Evolutionary conservation across 2,888 invertebrate genomes (phyloP).

Genomic region (Sialis lutaria): DNA sequence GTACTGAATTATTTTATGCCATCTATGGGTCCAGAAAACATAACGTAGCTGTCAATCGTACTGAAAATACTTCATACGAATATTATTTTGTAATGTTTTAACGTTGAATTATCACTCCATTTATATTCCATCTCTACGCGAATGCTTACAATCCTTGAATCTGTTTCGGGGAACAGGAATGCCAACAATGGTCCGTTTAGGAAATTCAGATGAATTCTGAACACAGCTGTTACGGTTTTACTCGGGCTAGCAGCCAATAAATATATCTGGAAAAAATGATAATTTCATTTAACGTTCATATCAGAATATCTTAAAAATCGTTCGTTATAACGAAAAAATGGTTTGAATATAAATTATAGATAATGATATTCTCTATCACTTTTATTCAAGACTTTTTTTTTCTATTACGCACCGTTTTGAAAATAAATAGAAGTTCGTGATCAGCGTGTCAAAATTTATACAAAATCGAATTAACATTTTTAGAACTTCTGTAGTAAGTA

Average conservation of each 20-base stretch:
- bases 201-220: slow-evolving; percentile 83
- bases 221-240: slow-evolving; percentile 61
- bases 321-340: no score
- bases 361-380: no score
- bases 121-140: background rate
- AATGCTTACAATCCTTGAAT: slow-evolving; percentile 65
- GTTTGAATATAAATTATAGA: no score
- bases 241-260: slow-evolving; percentile 75
- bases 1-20: no score
- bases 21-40: background rate
- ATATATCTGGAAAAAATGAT: slow-evolving; percentile 53
- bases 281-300: slow-evolving; percentile 4
- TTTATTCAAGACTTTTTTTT: no score
- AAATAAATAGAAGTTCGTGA: no score
- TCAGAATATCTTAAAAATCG: slow-evolving; percentile 3
- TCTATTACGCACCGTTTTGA: no score
- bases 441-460: no score
- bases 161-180: slow-evolving; percentile 85
- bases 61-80: no score
- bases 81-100: no score
- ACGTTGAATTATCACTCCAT: background rate
- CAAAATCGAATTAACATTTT: no score
- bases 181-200: slow-evolving; percentile 88
- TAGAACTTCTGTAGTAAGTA: no score
- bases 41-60: background rate